A percentile compares a stretch with the other conserved stretches of the same genome.
Evolutionary conservation across 1,140 invertebrate genomes (phyloP).

Genomic region (Lasioglossum albipes): DNA sequence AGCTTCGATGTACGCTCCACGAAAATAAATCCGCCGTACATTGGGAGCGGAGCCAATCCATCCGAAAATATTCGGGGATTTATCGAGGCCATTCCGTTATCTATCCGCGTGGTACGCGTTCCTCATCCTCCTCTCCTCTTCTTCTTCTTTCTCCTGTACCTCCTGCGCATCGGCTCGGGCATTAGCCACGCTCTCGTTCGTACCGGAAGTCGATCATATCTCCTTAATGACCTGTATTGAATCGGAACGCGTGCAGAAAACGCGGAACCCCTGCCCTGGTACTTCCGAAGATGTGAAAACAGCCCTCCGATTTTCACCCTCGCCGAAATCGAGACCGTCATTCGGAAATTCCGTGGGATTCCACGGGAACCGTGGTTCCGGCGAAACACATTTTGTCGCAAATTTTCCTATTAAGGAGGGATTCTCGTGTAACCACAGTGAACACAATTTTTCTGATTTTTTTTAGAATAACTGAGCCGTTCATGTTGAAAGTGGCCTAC

Average conservation of each 20-base stretch:
- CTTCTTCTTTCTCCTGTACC: no score
- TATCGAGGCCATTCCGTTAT: conserved; percentile 17
- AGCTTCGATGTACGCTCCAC: not conserved
- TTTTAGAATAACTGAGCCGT: no score
- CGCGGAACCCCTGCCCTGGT: not conserved
- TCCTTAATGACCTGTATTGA: not conserved
- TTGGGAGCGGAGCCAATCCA: conserved; percentile 26
- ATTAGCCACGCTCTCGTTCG: not conserved
- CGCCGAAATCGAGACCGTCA: not conserved
- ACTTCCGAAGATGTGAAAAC: no score
- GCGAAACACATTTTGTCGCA: no score
- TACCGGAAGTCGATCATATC: conserved; percentile 16
- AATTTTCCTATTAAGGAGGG: no score
- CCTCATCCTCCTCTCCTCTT: no score
- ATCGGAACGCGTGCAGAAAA: not conserved
- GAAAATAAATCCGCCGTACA: conserved; percentile 31
- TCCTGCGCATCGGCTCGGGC: no score
- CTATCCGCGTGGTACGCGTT: not conserved
- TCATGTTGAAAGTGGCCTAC: no score
- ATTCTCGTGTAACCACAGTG: no score
- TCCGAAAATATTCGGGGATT: conserved; percentile 30
- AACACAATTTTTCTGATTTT: no score
- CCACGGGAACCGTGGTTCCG: no score
- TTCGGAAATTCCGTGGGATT: not conserved
- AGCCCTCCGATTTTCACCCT: not conserved